A percentile compares a stretch with the other conserved stretches of the same genome.
Evolutionary conservation across 2,797 vertebrate species (phyloP).

Genomic region (Acrossocheilus fasciatus): DNA sequence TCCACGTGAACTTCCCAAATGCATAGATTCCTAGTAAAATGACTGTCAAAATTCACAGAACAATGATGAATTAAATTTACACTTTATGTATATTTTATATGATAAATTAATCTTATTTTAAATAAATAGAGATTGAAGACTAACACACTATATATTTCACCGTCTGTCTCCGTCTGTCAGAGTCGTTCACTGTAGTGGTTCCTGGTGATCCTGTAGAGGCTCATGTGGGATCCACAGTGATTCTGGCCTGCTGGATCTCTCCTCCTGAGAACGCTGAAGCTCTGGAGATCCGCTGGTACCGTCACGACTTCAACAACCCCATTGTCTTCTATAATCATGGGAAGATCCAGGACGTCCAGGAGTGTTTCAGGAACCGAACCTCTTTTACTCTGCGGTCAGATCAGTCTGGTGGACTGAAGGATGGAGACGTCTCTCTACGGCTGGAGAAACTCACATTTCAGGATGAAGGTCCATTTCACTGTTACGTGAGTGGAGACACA

Average conservation of each 20-base stretch:
- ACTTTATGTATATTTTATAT: too few relatives aligned
- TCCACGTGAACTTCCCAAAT: too few relatives aligned
- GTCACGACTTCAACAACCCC: constrained; percentile 29
- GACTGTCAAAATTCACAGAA: too few relatives aligned
- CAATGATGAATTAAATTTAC: too few relatives aligned
- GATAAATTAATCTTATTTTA: constrained; percentile 44
- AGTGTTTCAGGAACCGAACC: constrained; percentile 5
- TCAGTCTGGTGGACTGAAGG: neutral
- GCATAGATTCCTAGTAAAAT: too few relatives aligned
- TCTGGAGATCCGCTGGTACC: too few relatives aligned
- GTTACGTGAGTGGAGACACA: constrained; percentile 66
- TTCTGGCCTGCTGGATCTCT: too few relatives aligned
- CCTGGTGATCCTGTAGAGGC: too few relatives aligned
- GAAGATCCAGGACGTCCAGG: neutral
- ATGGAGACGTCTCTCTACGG: constrained; percentile 69
- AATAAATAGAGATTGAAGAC: too few relatives aligned
- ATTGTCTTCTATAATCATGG: constrained; percentile 47
- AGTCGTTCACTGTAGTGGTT: too few relatives aligned
- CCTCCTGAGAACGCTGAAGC: too few relatives aligned
- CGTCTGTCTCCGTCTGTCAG: neutral
- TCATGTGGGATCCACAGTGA: too few relatives aligned
- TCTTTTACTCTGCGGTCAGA: constrained; percentile 55
- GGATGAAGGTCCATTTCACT: constrained; percentile 67
- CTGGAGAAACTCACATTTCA: constrained; percentile 56
- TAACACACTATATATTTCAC: neutral